Evolutionary conservation across 2,888 invertebrate species (phyloP).

Genomic region (Leptopterna dolabrata): DNA sequence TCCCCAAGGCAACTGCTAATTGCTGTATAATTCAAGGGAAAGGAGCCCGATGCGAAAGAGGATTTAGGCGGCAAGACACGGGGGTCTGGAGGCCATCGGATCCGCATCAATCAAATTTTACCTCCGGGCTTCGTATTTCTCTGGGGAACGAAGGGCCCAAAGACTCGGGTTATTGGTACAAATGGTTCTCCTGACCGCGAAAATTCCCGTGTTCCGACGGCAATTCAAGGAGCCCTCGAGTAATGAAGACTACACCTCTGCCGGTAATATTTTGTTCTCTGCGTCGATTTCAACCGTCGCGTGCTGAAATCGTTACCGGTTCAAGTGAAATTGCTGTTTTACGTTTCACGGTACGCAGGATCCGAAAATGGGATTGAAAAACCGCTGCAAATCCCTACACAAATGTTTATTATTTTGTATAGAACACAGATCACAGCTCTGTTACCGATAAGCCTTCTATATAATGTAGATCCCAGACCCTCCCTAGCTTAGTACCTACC

Average conservation of each 20-base stretch:
- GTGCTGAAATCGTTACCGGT: background rate
- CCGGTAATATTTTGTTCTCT: background rate
- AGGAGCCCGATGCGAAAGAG: background rate
- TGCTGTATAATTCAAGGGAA: background rate
- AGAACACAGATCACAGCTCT: too few species aligned
- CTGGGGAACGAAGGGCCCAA: background rate
- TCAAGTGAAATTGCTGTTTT: background rate
- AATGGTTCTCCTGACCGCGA: background rate
- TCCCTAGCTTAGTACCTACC: too few species aligned
- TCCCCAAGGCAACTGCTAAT: background rate
- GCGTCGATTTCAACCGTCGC: background rate
- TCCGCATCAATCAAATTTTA: slow-evolving; percentile 20
- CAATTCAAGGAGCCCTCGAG: background rate
- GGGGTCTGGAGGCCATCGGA: background rate
- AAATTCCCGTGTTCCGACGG: background rate
- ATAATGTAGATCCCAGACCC: too few species aligned
- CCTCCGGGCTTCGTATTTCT: background rate
- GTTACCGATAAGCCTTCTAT: too few species aligned
- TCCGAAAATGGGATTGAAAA: too few species aligned
- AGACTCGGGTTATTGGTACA: background rate
- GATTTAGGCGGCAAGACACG: background rate
- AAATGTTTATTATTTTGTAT: too few species aligned
- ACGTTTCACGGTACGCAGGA: too few species aligned
- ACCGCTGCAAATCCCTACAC: too few species aligned
- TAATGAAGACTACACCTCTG: background rate